Base-by-base conservation (phyloP, 1,140 invertebrate species). In the Drosophila kanapiae region DNA sequence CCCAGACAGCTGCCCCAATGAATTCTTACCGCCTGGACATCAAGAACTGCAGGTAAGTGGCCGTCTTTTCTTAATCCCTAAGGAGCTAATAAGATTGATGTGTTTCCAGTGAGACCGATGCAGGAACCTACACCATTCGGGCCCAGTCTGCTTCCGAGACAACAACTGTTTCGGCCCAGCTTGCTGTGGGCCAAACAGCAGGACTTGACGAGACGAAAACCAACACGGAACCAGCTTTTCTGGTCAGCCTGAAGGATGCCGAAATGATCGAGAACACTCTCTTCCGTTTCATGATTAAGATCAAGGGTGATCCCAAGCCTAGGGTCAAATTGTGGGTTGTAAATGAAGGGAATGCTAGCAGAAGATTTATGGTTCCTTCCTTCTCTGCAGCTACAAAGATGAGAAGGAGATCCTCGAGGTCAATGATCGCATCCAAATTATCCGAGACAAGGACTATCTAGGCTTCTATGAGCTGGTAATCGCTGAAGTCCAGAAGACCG, bases 401-500 rank as follows among this genome's bases (percentile, higher is more conserved):
- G 96, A 95, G 29, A 94, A 95, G 42, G 94, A 95, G 78, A 95
- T 99, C 56, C 94, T 94, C 2, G 93, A 95, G 43, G 94, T 94
- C 9, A 94, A 96, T 56, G 95, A 96, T 11, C 95, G 97, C 11
- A 94, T 98, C 14, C 95, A 95, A 74, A 95, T 98, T 27, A 93
- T 96, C 57, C 95, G 94, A 37, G 97, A 95, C 61, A 96, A 95
- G 76, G 95, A 96, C 7, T 96, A 97, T 14, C 95, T 95, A 31
- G 98, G 98, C 43, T 98, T 96, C 82, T 99, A 98, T 94, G 97
- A 98, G 92, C 84, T 99, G 27, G 95, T 98, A 3, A 98, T 99
- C 72, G 95, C 95, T 0, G 95, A 98, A 72, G 97, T 98, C 0
- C 95, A 94, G 58, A 94, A 95, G 29, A 88, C 94, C 13, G 98